These are phyloP conservation scores for Hesperophylax magnus DNA, from an alignment of 1,140 invertebrate genomes.

Conservation along the genomic window DNA sequence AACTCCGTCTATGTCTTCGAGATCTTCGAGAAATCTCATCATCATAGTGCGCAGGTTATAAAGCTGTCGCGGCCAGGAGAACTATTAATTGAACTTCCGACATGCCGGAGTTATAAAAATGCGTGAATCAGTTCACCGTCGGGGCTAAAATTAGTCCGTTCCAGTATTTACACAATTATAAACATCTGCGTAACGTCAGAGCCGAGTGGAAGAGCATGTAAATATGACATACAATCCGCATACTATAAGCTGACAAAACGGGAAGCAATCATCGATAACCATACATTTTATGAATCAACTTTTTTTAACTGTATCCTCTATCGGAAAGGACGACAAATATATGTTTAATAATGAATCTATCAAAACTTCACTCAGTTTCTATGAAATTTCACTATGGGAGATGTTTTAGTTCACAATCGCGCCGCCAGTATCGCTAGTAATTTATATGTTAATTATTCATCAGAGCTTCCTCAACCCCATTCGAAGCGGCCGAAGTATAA, in stretches of 20 bases:
- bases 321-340: too few relatives aligned
- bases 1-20: neutral
- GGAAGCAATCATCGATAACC: too few relatives aligned
- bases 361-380: too few relatives aligned
- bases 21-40: slow-evolving; percentile 22
- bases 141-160: slow-evolving; percentile 40
- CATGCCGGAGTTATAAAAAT: slow-evolving; percentile 40
- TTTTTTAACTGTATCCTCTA: too few relatives aligned
- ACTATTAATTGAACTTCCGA: slow-evolving; percentile 2
- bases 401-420: too few relatives aligned
- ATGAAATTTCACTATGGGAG: too few relatives aligned
- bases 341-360: too few relatives aligned
- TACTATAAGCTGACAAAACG: neutral
- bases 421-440: too few relatives aligned
- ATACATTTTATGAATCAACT: too few relatives aligned
- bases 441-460: too few relatives aligned
- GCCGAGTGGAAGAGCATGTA: slow-evolving; percentile 32
- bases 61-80: neutral
- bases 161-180: slow-evolving; percentile 50
- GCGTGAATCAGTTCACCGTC: slow-evolving; percentile 31
- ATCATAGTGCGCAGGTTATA: slow-evolving; percentile 40
- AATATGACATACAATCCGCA: slow-evolving; percentile 29
- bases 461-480: neutral
- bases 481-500: slow-evolving; percentile 40
- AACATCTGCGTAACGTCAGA: slow-evolving; percentile 48